Base-by-base conservation (phyloP, 2,113 vertebrate species). In the Phodopus roborovskii region DNA sequence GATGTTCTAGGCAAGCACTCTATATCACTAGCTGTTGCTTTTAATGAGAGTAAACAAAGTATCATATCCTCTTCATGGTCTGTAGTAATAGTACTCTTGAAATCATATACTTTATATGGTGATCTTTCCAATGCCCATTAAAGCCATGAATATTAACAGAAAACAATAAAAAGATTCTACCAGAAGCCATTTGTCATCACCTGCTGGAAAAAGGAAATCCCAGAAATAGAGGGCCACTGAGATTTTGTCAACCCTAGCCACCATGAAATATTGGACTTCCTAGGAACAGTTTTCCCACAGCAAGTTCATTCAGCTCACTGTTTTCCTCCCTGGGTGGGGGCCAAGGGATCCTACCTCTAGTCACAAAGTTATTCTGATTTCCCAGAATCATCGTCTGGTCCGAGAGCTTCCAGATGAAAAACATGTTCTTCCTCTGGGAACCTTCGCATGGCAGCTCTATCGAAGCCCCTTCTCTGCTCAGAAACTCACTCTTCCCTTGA, bases 391-490 rank as follows among this genome's bases (percentile, higher is more conserved):
- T 90, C 1, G 0, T 0, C 1, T 84, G 10, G 3, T 60, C 3
- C 3, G 22, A 0, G 3, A 48, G 0, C 62, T 83, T 96, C 97
- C 97, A 98, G 70, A 0, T 39, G 90, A 97, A 97, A 4, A 0
- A 0, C 0, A 0, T 0, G 3, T 0, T 42, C 36, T n/a, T 88
- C 30, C 15, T 53, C n/a, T 1, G 12, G 1, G 93, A 7, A 56
- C 3, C 0, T 0, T 15, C 1, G 45, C 97, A 98, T 48, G 97
- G 73, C 77, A 98, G 73, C 15, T 97, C 96, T 2, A 0, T 95
- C 0, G 0, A 3, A 0, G 0, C 5, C 4, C 81, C 94, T n/a
- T 20, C 96, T 62, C 77, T 48, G 7, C 58, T 93, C 90, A 97
- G 3, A 20, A 96, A 62, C 53, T 93, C 6, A 2, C 89, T n/a